A percentile compares a stretch with the other conserved stretches of the same genome.
Conservation (phyloP, 2,888 invertebrate species). For the Callinectes sapidus region DNA sequence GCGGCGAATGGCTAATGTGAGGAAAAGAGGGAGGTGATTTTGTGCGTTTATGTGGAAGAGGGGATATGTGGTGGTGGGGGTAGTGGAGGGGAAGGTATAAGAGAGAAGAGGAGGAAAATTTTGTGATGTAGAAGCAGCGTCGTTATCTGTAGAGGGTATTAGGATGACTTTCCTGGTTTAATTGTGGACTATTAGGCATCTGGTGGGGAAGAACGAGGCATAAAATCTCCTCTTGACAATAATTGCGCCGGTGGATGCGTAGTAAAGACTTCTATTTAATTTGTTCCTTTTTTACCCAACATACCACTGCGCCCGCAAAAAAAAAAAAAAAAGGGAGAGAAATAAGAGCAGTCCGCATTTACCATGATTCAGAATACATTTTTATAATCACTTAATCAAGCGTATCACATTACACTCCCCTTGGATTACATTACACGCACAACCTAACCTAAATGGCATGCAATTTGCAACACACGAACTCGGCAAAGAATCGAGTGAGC, state of each 20-base stretch:
- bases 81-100: not conserved
- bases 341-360: not conserved
- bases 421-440: not conserved
- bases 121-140: not conserved
- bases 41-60: constrained; percentile 19
- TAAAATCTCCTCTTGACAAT: not conserved
- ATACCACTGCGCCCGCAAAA: not conserved
- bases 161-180: constrained; percentile 1
- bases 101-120: constrained; percentile 4
- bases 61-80: not conserved
- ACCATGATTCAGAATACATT: not conserved
- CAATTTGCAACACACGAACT: constrained; percentile 14
- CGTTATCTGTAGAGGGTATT: constrained; percentile 30
- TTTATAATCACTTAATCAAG: constrained; percentile 7
- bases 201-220: not conserved
- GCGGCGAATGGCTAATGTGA: constrained; percentile 31
- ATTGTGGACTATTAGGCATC: constrained; percentile 22
- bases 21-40: constrained; percentile 28
- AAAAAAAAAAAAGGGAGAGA: not conserved
- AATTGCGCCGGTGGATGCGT: not conserved
- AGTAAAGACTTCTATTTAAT: not conserved
- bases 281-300: not conserved
- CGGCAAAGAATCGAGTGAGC: not conserved
- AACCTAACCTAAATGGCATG: not conserved
- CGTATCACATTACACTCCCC: constrained; percentile 7